These are phyloP conservation scores for Phrynocephalus guinanensis DNA, from an alignment of 2,797 vertebrate genomes.

Conservation along the genomic window DNA sequence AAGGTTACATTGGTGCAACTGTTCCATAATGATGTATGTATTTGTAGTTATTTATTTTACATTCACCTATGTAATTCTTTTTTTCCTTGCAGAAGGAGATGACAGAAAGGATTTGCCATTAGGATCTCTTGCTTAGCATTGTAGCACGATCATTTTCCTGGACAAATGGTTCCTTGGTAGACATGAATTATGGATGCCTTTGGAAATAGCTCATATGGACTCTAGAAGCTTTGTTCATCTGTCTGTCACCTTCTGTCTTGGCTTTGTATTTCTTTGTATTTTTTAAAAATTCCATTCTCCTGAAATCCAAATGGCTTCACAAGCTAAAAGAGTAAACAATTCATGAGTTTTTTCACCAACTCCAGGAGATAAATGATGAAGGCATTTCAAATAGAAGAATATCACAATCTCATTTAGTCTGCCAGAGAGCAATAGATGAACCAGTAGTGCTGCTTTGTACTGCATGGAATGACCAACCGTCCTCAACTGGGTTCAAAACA, in stretches of 20 bases:
- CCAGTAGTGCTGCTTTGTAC: not conserved
- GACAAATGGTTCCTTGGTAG: not conserved
- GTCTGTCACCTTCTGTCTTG: not conserved
- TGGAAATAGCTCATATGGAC: not conserved
- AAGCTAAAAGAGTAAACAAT: no score
- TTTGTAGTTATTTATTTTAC: not conserved
- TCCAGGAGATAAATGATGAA: not conserved
- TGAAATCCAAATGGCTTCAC: not conserved
- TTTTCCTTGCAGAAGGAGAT: constrained; percentile 89
- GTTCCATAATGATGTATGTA: not conserved
- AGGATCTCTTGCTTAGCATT: constrained; percentile 51
- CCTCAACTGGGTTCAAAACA: not conserved
- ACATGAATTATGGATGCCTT: no score
- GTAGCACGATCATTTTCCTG: not conserved
- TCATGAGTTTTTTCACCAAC: not conserved
- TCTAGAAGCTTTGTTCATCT: not conserved
- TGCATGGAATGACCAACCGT: not conserved
- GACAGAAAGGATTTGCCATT: constrained; percentile 95
- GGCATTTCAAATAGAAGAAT: not conserved
- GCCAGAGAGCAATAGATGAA: not conserved
- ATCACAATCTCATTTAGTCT: not conserved
- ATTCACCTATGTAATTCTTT: constrained; percentile 26
- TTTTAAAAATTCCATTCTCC: not conserved
- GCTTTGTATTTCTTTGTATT: not conserved
- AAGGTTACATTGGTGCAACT: constrained; percentile 20